These are phyloP conservation scores for Caenorhabditis japonica DNA, from an alignment of 2,888 invertebrate genomes.

Conservation along the genomic window DNA sequence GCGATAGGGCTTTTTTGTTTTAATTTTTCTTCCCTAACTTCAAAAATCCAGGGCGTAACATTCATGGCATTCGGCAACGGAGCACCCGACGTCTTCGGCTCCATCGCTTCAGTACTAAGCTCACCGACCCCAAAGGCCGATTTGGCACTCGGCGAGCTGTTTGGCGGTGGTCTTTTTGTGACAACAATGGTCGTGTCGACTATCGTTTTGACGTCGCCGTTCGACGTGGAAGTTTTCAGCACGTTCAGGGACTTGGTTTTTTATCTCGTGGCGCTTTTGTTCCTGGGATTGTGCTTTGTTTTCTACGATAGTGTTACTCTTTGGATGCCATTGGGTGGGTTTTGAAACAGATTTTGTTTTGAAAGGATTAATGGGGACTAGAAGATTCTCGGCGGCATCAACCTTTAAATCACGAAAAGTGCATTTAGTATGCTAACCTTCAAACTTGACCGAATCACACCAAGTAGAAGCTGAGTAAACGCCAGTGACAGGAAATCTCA, in stretches of 20 bases:
- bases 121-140: slow-evolving; percentile 77
- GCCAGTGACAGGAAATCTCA: too few species aligned
- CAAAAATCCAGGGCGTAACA: slow-evolving; percentile 81
- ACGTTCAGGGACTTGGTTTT: slow-evolving; percentile 81
- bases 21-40: slow-evolving; percentile 9
- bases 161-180: slow-evolving; percentile 82
- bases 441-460: too few species aligned
- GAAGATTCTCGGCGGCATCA: too few species aligned
- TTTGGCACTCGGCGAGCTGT: slow-evolving; percentile 78
- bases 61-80: slow-evolving; percentile 84
- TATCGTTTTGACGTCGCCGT: slow-evolving; percentile 81
- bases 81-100: slow-evolving; percentile 83
- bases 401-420: too few species aligned
- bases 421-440: too few species aligned
- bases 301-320: slow-evolving; percentile 79
- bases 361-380: too few species aligned
- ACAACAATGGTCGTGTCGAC: slow-evolving; percentile 82
- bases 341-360: not conserved
- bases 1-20: too few species aligned
- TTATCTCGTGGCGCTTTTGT: slow-evolving; percentile 80
- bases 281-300: slow-evolving; percentile 79
- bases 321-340: slow-evolving; percentile 78
- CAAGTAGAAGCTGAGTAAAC: too few species aligned
- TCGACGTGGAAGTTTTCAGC: slow-evolving; percentile 77
- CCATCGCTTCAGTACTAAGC: slow-evolving; percentile 80